Conservation (phyloP, 2,113 vertebrate genomes). For the Manacus vitellinus region DNA sequence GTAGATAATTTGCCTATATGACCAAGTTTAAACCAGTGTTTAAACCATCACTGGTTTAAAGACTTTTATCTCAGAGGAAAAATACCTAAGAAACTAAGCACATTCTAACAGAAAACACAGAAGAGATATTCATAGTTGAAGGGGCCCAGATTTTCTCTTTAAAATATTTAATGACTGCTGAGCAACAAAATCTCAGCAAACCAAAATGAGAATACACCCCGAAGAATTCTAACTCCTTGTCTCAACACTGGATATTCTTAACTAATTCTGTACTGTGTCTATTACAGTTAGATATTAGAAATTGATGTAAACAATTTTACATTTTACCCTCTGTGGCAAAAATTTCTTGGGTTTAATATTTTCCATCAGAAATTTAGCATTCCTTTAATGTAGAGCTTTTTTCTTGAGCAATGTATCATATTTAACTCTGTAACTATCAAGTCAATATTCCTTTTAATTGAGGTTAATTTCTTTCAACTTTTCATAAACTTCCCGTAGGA, state of each 20-base stretch:
- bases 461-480: conserved; percentile 82
- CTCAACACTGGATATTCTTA: background rate
- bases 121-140: background rate
- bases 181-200: conserved; percentile 38
- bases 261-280: conserved; percentile 42
- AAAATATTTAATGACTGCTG: conserved; percentile 56
- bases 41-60: background rate
- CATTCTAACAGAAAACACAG: background rate
- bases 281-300: conserved; percentile 27
- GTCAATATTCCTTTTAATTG: conserved; percentile 78
- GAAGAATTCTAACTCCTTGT: conserved; percentile 28
- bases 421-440: conserved; percentile 72
- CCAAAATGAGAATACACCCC: conserved; percentile 13
- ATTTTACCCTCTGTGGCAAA: conserved; percentile 41
- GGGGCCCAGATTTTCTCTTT: background rate
- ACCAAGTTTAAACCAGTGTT: background rate
- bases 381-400: conserved; percentile 72
- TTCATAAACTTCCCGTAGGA: conserved; percentile 55
- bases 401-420: conserved; percentile 70
- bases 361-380: conserved; percentile 72
- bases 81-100: background rate
- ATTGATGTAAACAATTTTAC: conserved; percentile 40
- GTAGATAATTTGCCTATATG: background rate
- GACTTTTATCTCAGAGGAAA: background rate
- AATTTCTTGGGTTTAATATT: conserved; percentile 52